phyloP scores from a whole-genome alignment of 1,140 invertebrate species.

The Pteromalus puparum region DNA sequence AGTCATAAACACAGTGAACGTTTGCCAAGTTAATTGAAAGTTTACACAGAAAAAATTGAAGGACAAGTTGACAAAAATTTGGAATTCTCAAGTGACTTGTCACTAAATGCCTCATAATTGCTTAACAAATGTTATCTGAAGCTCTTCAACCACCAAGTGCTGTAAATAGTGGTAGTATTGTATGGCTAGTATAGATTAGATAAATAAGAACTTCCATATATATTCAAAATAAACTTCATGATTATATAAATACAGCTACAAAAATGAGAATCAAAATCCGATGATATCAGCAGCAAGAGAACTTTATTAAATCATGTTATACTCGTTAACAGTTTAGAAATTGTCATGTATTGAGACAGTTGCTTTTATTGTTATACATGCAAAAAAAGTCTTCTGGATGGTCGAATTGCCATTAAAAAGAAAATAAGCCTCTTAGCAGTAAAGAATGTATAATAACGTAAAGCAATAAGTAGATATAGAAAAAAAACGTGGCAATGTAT shows the following conservation, averaged over 20 bases:
- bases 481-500: constrained; percentile 11
- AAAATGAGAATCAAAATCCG: constrained; percentile 24
- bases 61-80: constrained; percentile 26
- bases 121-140: constrained; percentile 64
- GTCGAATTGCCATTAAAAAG: constrained; percentile 80
- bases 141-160: constrained; percentile 65
- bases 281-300: constrained; percentile 24
- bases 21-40: neutral
- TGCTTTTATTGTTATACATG: constrained; percentile 87
- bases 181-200: constrained; percentile 70
- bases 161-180: constrained; percentile 62
- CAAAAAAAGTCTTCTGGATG: constrained; percentile 82
- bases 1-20: constrained; percentile 10
- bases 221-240: constrained; percentile 67
- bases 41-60: neutral
- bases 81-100: constrained; percentile 50
- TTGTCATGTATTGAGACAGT: constrained; percentile 69
- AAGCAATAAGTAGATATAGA: constrained; percentile 19
- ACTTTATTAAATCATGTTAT: constrained; percentile 7
- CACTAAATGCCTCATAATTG: constrained; percentile 53
- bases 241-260: constrained; percentile 57
- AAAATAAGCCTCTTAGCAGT: constrained; percentile 83
- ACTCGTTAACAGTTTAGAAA: neutral
- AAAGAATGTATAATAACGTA: constrained; percentile 69
- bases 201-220: constrained; percentile 60